Evolutionary conservation across 2,113 vertebrate genomes (phyloP), one percentile per base, ranked within the genome.

Genomic region (Ancistrus triradiatus): DNA sequence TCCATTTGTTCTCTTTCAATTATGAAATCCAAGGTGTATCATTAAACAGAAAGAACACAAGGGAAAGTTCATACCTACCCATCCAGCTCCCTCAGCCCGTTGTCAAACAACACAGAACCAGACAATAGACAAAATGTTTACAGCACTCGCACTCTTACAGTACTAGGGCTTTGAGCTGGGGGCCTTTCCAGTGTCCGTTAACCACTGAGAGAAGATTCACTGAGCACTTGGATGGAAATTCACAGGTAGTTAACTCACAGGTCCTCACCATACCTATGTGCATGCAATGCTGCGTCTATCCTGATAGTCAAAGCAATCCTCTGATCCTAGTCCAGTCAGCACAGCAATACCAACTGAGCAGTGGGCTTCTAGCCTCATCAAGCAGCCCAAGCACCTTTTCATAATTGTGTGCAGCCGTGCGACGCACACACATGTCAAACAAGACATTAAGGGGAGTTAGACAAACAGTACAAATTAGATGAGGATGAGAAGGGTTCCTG

Each of bases 331-430:
- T 25, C 21, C 17, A 25, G 25, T 50, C 37, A 11, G 27, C 50
- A 67, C 40, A 63, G 33, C n/a, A n/a, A n/a, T 78, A 80, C 76
- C 47, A 42, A 44, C 74, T 72, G 72, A 78, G 77, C 37, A 72
- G 73, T 52, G 63, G 74, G 72, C 68, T 68, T 61, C 63, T 59
- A 75, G 63, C 77, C 76, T 58, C 42, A 51, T 43, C 53, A 8
- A 46, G 62, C 55, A 18, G 48, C 35, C 55, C 47, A 62, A 56
- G 73, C 69, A 61, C 44, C 69, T 77, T 74, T 75, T 79, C 78
- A 70, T 84, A 81, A 81, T 78, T 77, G 78, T 73, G 72, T 79
- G 66, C 75, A 78, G 70, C 73, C 52, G 63, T 40, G 68, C 18
- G 18, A 49, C 70, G n/a, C n/a, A 68, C 75, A 69, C 68, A 75